Evolutionary conservation across 2,888 invertebrate species (phyloP).

Genomic region (Hirtodrosophila alboralis): DNA sequence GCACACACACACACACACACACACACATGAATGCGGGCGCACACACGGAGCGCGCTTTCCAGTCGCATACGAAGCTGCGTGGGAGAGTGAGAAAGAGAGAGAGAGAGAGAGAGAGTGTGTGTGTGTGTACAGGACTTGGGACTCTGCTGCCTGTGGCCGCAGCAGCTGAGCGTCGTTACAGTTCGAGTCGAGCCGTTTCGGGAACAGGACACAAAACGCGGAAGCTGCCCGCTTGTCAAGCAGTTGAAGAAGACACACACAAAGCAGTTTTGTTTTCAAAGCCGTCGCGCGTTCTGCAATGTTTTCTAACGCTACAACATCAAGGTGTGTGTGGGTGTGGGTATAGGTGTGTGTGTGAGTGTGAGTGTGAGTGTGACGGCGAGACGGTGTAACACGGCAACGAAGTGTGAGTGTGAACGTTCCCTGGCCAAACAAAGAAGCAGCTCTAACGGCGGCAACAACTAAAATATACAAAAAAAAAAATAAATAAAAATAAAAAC

Average conservation of each 20-base stretch:
- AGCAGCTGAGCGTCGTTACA: slow-evolving; percentile 69
- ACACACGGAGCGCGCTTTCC: slow-evolving; percentile 39
- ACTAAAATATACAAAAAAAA: slow-evolving; percentile 10
- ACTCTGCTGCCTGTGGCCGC: slow-evolving; percentile 42
- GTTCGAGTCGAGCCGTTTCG: slow-evolving; percentile 79
- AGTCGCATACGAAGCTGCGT: slow-evolving; percentile 52
- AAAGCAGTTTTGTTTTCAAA: slow-evolving; percentile 26
- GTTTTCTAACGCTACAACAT: slow-evolving; percentile 51
- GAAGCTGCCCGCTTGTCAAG: slow-evolving; percentile 56
- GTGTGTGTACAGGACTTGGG: too few species aligned
- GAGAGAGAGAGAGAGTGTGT: slow-evolving; percentile 23
- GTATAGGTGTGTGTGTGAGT: slow-evolving; percentile 19
- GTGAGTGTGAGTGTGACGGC: slow-evolving; percentile 27
- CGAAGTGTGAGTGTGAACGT: slow-evolving; percentile 29
- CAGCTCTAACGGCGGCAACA: slow-evolving; percentile 27
- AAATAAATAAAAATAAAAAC: slow-evolving; percentile 8
- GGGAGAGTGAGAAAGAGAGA: slow-evolving; percentile 27
- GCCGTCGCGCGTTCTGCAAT: slow-evolving; percentile 54
- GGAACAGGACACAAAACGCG: slow-evolving; percentile 72
- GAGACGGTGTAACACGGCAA: slow-evolving; percentile 7
- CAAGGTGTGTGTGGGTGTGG: slow-evolving; percentile 54
- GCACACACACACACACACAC: slow-evolving; percentile 7
- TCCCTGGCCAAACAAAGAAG: slow-evolving; percentile 43
- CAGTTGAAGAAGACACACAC: slow-evolving; percentile 32
- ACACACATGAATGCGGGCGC: not conserved